Conservation (phyloP, 2,113 vertebrate species). For the Podocnemis expansa region DNA sequence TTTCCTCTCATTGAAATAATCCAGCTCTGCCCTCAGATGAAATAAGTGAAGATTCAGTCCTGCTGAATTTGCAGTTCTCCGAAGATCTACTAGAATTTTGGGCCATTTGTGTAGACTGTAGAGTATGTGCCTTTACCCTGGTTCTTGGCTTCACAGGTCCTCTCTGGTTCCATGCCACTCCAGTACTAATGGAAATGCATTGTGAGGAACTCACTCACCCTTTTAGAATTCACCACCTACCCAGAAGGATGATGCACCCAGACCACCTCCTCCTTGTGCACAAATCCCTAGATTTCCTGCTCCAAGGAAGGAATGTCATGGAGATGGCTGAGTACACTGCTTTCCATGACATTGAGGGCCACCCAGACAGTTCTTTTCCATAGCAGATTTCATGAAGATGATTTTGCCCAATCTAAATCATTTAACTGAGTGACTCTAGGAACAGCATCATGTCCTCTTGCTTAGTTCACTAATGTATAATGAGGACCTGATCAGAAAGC, state of each 20-base stretch:
- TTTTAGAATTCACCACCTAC: background rate
- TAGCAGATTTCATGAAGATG: background rate
- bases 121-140: background rate
- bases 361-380: background rate
- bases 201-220: background rate
- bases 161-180: background rate
- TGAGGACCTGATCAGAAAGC: background rate
- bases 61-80: background rate
- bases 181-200: background rate
- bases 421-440: background rate
- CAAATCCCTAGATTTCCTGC: no score
- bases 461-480: background rate
- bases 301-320: background rate
- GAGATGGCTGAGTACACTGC: background rate
- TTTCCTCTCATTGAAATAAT: background rate
- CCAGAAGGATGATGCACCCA: rapidly evolving
- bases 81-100: background rate
- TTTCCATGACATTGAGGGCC: background rate
- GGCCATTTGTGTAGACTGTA: background rate
- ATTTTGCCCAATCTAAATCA: background rate
- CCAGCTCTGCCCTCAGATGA: background rate
- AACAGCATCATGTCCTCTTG: background rate
- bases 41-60: background rate
- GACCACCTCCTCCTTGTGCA: background rate
- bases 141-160: no score